Evolutionary conservation across 2,113 vertebrate species (phyloP).

Genomic region (Tautogolabrus adspersus): DNA sequence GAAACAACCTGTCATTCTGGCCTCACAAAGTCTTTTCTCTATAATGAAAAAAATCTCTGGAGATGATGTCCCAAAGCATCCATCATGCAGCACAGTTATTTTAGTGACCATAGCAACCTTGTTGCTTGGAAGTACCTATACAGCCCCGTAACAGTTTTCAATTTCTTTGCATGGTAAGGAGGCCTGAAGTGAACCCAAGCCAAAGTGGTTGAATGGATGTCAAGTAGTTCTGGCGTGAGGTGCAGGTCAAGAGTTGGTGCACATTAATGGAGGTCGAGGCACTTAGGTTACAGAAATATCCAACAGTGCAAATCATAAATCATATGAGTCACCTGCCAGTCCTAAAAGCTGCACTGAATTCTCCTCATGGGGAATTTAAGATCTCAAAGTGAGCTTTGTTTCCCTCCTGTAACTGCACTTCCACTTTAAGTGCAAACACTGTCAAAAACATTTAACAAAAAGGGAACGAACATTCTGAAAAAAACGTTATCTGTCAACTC

Average conservation of each 20-base stretch:
- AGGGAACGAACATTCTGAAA: no score
- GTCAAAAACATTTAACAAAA: no score
- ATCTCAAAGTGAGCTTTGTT: neutral
- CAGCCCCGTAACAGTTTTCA: neutral
- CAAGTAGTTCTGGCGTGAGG: constrained; percentile 28
- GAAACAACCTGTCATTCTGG: neutral
- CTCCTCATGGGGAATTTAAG: neutral
- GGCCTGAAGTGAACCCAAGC: neutral
- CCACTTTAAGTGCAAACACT: neutral
- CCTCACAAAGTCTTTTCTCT: constrained; percentile 3
- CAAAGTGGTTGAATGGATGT: constrained; percentile 34
- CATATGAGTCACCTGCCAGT: constrained; percentile 2
- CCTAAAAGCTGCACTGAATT: constrained; percentile 13
- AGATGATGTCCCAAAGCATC: constrained; percentile 15
- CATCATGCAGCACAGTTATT: constrained; percentile 1
- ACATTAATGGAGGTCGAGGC: constrained; percentile 22
- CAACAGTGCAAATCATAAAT: constrained; percentile 14
- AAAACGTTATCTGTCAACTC: no score
- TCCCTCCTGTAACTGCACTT: neutral
- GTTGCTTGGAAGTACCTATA: constrained; percentile 35
- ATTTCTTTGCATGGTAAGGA: neutral
- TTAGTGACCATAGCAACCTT: constrained; percentile 66
- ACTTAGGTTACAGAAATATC: constrained; percentile 29
- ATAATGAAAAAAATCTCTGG: constrained; percentile 3
- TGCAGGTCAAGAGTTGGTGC: constrained; percentile 26